Evolutionary conservation across 2,888 invertebrate genomes (phyloP).

Genomic region (Lepidonotus clava): DNA sequence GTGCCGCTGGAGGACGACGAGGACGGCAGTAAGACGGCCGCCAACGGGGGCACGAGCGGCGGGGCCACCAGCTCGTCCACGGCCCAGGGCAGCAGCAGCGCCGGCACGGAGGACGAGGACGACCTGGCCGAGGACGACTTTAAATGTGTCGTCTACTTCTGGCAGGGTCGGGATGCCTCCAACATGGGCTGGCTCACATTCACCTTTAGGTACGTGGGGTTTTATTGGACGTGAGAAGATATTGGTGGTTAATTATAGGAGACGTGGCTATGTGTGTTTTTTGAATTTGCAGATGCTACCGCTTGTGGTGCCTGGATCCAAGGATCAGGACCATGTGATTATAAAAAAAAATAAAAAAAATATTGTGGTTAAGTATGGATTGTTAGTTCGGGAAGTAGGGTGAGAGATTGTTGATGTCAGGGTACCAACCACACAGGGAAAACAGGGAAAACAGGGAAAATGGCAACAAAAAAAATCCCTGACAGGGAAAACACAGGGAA

Average conservation of each 20-base stretch:
- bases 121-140: constrained; percentile 85
- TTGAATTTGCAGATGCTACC: too few species aligned
- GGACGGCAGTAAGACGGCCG: background rate
- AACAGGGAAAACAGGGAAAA: too few species aligned
- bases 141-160: constrained; percentile 99
- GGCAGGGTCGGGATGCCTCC: constrained; percentile 97
- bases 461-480: too few species aligned
- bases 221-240: background rate
- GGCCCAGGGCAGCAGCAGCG: constrained; percentile 83
- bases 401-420: background rate
- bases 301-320: too few species aligned
- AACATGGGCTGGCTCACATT: constrained; percentile 99
- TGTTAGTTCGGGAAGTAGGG: background rate
- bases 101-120: constrained; percentile 82
- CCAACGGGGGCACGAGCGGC: constrained; percentile 82
- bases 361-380: background rate
- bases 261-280: too few species aligned
- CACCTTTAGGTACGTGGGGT: constrained; percentile 89
- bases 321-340: too few species aligned
- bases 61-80: constrained; percentile 82
- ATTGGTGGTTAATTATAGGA: too few species aligned
- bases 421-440: too few species aligned
- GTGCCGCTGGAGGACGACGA: constrained; percentile 83
- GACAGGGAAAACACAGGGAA: too few species aligned
- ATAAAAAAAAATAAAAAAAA: too few species aligned